These are phyloP conservation scores for Apotomis capreana DNA, from an alignment of 2,888 invertebrate genomes.

Conservation along the genomic window DNA sequence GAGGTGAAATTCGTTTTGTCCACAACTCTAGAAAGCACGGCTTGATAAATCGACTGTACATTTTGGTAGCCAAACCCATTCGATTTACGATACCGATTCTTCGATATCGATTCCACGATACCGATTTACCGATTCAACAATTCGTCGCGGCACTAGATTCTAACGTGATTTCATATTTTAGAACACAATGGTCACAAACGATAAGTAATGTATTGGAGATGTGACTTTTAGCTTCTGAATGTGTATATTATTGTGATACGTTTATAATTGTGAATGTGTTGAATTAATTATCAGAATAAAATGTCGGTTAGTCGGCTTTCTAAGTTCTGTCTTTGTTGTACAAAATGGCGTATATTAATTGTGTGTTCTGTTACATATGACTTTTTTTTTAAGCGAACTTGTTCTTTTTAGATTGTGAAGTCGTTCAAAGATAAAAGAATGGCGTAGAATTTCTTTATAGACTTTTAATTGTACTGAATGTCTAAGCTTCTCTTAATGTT, in stretches of 20 bases:
- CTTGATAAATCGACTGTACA: constrained; percentile 56
- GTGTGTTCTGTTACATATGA: neutral
- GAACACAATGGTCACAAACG: neutral
- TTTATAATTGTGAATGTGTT: constrained; percentile 36
- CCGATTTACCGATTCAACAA: constrained; percentile 44
- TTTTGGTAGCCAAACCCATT: constrained; percentile 65
- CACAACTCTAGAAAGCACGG: constrained; percentile 64
- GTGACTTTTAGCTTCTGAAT: neutral
- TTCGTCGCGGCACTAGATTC: constrained; percentile 61
- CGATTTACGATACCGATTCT: constrained; percentile 61
- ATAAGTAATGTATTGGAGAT: neutral
- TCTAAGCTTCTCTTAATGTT: constrained; percentile 2
- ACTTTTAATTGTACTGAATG: constrained; percentile 15
- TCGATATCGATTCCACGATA: constrained; percentile 27
- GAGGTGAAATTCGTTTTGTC: constrained; percentile 77
- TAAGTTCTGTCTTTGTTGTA: neutral
- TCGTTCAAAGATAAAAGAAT: constrained; percentile 4
- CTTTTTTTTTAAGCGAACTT: neutral
- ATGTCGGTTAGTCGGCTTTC: constrained; percentile 27
- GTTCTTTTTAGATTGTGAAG: constrained; percentile 12
- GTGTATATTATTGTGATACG: constrained; percentile 28
- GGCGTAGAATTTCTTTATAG: constrained; percentile 18
- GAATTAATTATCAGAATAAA: constrained; percentile 21
- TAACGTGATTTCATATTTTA: constrained; percentile 17
- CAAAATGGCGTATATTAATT: neutral